Evolutionary conservation across 2,797 vertebrate genomes (phyloP).

Genomic region (Brachyrhaphis roseni): DNA sequence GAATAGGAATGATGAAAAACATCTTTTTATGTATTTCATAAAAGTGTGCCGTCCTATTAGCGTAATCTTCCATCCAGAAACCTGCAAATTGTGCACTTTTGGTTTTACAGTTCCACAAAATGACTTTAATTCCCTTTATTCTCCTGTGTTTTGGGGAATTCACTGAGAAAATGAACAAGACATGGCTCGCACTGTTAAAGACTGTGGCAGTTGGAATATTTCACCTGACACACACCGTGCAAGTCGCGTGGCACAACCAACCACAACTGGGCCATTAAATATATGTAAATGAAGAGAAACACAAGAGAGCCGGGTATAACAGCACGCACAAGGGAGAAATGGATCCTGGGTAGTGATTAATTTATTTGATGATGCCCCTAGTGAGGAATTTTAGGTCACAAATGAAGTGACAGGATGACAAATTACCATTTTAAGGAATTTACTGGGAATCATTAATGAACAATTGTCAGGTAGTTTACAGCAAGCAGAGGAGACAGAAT

Average conservation of each 20-base stretch:
- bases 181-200: constrained; percentile 90
- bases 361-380: constrained; percentile 99
- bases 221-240: constrained; percentile 95
- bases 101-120: constrained; percentile 90
- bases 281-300: constrained; percentile 99
- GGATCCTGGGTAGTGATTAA: constrained; percentile 99
- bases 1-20: constrained; percentile 16
- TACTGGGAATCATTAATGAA: constrained; percentile 99
- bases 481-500: constrained; percentile 91
- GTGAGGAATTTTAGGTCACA: constrained; percentile 99
- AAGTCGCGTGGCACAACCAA: constrained; percentile 94
- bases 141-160: constrained; percentile 78
- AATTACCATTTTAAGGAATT: constrained; percentile 99
- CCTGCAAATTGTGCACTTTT: constrained; percentile 86
- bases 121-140: constrained; percentile 66
- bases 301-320: constrained; percentile 96
- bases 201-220: constrained; percentile 95
- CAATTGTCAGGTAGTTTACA: constrained; percentile 99
- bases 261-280: constrained; percentile 99
- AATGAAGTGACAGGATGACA: constrained; percentile 99
- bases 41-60: constrained; percentile 55
- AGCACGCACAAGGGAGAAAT: constrained; percentile 99
- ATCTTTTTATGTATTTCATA: constrained; percentile 13
- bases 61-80: constrained; percentile 89
- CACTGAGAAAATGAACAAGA: constrained; percentile 86